Percentiles rank a stretch among this genome's conserved stretches.
Conservation (phyloP, 30 jellyfish, hydroid and myxozoan species). For the Aurelia coerulea region DNA sequence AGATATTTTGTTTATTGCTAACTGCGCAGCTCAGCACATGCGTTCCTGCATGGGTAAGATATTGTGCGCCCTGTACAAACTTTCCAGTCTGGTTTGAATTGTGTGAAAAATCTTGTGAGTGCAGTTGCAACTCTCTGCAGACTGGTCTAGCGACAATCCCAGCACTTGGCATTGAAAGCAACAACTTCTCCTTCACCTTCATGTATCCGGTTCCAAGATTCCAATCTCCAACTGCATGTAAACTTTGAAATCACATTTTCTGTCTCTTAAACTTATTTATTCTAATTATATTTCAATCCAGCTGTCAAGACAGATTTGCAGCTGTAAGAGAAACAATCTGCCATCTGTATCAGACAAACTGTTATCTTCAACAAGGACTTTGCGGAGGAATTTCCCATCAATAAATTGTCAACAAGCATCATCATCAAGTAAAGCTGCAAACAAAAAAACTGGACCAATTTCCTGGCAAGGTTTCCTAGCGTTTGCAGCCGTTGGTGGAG, state of each 20-base stretch:
- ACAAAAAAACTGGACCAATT: slow-evolving; percentile 75
- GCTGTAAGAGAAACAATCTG: background rate
- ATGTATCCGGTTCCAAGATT: too few species aligned
- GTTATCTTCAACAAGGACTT: background rate
- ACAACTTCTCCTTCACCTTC: too few species aligned
- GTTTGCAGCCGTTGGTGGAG: slow-evolving; percentile 85
- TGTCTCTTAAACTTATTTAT: background rate
- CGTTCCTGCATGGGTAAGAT: too few species aligned
- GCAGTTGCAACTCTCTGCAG: too few species aligned
- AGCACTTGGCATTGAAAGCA: too few species aligned
- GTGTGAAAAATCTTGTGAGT: too few species aligned
- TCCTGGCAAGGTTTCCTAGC: slow-evolving; percentile 84
- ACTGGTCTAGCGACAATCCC: too few species aligned
- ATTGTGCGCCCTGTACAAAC: too few species aligned
- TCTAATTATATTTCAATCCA: background rate
- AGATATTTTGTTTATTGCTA: too few species aligned
- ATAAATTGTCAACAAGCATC: background rate
- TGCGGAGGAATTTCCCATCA: background rate
- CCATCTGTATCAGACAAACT: background rate
- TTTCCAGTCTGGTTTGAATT: too few species aligned
- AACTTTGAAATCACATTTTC: background rate
- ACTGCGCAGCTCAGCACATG: too few species aligned
- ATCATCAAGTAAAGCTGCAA: slow-evolving; percentile 4
- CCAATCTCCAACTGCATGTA: too few species aligned
- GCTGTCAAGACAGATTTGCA: slow-evolving; percentile 11